Evolutionary conservation across 1,140 invertebrate genomes (phyloP).

Genomic region (Drosophila obscura): DNA sequence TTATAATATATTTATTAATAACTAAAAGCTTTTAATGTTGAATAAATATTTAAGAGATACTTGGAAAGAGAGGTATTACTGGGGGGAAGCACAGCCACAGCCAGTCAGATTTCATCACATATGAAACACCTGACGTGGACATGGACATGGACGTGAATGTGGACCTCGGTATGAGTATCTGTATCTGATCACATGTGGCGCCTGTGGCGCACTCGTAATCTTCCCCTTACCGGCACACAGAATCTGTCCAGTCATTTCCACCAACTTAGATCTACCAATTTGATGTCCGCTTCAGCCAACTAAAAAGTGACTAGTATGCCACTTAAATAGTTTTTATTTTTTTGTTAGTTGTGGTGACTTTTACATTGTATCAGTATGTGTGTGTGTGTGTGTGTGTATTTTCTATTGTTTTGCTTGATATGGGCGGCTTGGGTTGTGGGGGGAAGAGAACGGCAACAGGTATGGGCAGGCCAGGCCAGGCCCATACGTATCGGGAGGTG

Average conservation of each 20-base stretch:
- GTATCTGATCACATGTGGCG: slow-evolving; percentile 34
- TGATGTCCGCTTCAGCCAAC: slow-evolving; percentile 1
- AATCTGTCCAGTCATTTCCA: slow-evolving; percentile 32
- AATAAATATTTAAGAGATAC: slow-evolving; percentile 31
- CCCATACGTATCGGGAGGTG: slow-evolving; percentile 29
- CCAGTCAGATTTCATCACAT: not conserved
- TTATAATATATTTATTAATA: not conserved
- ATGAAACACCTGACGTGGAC: too few relatives aligned
- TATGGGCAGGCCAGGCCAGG: not conserved
- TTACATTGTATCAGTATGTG: slow-evolving; percentile 1
- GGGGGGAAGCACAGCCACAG: slow-evolving; percentile 9
- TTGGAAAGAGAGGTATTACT: not conserved
- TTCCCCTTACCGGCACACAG: not conserved
- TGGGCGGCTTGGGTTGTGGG: not conserved
- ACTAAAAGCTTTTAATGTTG: slow-evolving; percentile 28
- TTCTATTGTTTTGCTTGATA: slow-evolving; percentile 50
- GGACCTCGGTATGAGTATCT: not conserved
- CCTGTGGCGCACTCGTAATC: slow-evolving; percentile 41
- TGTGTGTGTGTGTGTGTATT: slow-evolving; percentile 15
- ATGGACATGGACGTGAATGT: too few relatives aligned
- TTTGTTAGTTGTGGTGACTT: not conserved
- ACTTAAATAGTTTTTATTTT: slow-evolving; percentile 39
- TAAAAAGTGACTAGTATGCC: slow-evolving; percentile 19
- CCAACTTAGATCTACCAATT: slow-evolving; percentile 30
- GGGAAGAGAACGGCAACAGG: not conserved